Percentiles rank a stretch among this genome's conserved stretches.
Evolutionary conservation across 1,140 invertebrate genomes (phyloP).

Genomic region (Drosophila pallidifrons): DNA sequence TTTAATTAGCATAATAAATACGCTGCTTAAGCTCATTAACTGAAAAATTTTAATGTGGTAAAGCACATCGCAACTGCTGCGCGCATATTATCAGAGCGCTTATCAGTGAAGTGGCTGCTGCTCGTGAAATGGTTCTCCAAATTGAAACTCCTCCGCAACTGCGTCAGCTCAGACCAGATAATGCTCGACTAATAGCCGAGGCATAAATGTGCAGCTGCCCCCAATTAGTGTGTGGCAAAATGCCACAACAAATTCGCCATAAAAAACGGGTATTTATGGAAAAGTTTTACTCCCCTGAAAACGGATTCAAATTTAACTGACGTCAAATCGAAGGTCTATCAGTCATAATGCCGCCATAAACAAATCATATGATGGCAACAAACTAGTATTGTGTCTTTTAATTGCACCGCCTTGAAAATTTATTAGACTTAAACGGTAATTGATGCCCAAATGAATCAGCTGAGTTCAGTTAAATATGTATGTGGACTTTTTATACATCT

Average conservation of each 20-base stretch:
- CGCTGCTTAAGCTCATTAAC: slow-evolving; percentile 67
- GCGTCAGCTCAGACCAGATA: slow-evolving; percentile 45
- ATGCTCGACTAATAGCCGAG: slow-evolving; percentile 25
- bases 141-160: slow-evolving; percentile 32
- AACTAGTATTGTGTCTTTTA: slow-evolving; percentile 26
- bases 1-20: slow-evolving; percentile 75
- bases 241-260: not conserved
- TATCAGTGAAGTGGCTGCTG: slow-evolving; percentile 57
- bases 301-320: slow-evolving; percentile 11
- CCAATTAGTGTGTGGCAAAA: not conserved
- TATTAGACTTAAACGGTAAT: slow-evolving; percentile 7
- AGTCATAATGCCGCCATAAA: slow-evolving; percentile 22
- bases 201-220: not conserved
- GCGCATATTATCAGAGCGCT: slow-evolving; percentile 29
- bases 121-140: slow-evolving; percentile 16
- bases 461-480: not conserved
- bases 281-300: not conserved
- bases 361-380: slow-evolving; percentile 36
- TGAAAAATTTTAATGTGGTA: slow-evolving; percentile 49
- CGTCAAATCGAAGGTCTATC: slow-evolving; percentile 4
- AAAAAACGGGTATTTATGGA: not conserved
- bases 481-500: slow-evolving; percentile 15
- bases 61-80: slow-evolving; percentile 15
- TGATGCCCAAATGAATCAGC: slow-evolving; percentile 29
- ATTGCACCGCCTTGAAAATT: slow-evolving; percentile 29